Evolutionary conservation across 2,113 vertebrate genomes (phyloP).

Genomic region (Eulacestoma nigropectus): DNA sequence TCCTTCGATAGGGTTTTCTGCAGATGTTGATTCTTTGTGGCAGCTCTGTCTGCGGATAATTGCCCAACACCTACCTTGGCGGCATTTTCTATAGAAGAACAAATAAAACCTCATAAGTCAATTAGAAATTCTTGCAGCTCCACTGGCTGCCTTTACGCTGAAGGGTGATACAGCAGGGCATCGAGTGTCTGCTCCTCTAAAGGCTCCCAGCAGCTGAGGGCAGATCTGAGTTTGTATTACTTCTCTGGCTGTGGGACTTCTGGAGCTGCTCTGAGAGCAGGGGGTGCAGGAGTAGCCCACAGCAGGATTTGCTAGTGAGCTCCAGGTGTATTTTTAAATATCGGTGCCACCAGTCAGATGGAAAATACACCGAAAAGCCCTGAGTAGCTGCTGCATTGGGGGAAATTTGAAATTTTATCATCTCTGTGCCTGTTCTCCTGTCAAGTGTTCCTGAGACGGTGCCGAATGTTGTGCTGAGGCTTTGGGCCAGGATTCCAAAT

Average conservation of each 20-base stretch:
- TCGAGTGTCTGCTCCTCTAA: not conserved
- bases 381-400: rapidly evolving
- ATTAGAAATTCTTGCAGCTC: not conserved
- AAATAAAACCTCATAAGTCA: not conserved
- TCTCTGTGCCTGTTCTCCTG: not conserved
- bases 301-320: not conserved
- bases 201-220: not conserved
- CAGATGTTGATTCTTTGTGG: not conserved
- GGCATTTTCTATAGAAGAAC: not conserved
- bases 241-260: rapidly evolving
- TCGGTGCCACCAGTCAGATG: rapidly evolving
- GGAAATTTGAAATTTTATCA: not conserved
- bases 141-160: rapidly evolving
- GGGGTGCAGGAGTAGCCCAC: rapidly evolving
- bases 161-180: rapidly evolving
- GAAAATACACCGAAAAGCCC: not conserved
- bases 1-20: not conserved
- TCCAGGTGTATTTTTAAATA: not conserved
- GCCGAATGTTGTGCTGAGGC: not conserved
- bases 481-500: not conserved
- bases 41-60: not conserved
- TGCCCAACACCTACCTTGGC: not conserved
- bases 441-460: rapidly evolving
- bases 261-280: not conserved
- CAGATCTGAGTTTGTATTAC: rapidly evolving